phyloP scores from a whole-genome alignment of 1,140 invertebrate species.

The Chironomus tepperi region DNA sequence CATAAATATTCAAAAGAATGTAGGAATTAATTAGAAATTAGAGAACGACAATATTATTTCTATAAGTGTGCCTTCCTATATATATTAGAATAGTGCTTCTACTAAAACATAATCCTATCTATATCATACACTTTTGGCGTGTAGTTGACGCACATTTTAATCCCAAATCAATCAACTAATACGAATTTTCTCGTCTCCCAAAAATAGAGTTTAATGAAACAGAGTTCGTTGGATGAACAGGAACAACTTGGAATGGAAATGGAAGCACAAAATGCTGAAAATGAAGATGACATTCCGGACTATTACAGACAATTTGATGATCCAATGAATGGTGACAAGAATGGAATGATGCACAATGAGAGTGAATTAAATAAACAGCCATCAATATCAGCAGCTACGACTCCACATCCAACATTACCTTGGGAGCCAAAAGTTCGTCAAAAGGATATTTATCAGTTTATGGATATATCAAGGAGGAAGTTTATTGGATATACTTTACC shows the following conservation, averaged over 20 bases:
- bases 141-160: not conserved
- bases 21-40: too few species aligned
- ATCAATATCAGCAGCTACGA: constrained; percentile 38
- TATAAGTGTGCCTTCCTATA: too few species aligned
- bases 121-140: not conserved
- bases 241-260: constrained; percentile 63
- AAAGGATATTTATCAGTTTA: constrained; percentile 84
- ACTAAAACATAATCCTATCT: constrained; percentile 19
- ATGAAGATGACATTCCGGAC: constrained; percentile 44
- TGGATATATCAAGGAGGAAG: constrained; percentile 85
- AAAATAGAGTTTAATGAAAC: constrained; percentile 74
- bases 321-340: constrained; percentile 35
- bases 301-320: constrained; percentile 45
- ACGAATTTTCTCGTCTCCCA: constrained; percentile 26
- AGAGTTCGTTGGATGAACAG: constrained; percentile 84
- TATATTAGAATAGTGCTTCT: not conserved
- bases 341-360: constrained; percentile 31
- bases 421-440: constrained; percentile 95
- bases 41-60: too few species aligned
- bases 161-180: not conserved
- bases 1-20: too few species aligned
- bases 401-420: constrained; percentile 58
- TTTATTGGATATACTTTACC: constrained; percentile 89
- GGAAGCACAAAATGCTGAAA: constrained; percentile 41
- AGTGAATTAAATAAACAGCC: not conserved